Conservation (phyloP, 2,113 vertebrate genomes). For the Terrapene triunguis region DNA sequence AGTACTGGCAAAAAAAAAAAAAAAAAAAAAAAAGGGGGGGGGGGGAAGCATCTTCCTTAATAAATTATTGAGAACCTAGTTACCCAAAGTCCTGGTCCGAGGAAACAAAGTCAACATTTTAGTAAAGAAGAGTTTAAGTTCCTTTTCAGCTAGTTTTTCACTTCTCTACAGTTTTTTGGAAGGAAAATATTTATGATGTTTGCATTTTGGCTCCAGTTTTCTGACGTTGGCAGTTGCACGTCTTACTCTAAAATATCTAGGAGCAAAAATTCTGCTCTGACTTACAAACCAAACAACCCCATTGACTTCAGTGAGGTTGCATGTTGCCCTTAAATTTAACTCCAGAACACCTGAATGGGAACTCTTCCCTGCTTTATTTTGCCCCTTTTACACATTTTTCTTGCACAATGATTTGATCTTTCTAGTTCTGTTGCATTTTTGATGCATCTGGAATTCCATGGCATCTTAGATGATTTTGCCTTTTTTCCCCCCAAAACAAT, state of each 20-base stretch:
- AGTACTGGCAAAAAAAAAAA: not conserved
- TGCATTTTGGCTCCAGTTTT: not conserved
- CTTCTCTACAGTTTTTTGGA: not conserved
- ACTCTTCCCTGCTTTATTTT: not conserved
- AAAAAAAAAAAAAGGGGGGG: rapidly evolving
- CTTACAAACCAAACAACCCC: not conserved
- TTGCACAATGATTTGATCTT: not conserved
- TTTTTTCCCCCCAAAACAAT: not conserved
- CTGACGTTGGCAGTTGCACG: not conserved
- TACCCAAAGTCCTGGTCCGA: not conserved
- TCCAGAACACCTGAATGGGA: not conserved
- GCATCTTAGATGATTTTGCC: not conserved
- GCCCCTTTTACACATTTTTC: not conserved
- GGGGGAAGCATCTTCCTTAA: not conserved
- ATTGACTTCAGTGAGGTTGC: not conserved
- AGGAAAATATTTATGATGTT: not conserved
- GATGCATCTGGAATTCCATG: not conserved
- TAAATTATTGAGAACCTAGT: not conserved
- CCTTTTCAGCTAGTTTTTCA: not conserved
- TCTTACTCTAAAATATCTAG: not conserved
- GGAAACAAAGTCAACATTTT: not conserved
- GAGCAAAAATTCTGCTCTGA: not conserved
- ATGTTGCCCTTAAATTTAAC: not conserved
- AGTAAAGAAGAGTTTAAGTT: not conserved
- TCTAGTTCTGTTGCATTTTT: not conserved